Evolutionary conservation across 2,888 invertebrate genomes (phyloP).

Genomic region (Zonitis immaculata): DNA sequence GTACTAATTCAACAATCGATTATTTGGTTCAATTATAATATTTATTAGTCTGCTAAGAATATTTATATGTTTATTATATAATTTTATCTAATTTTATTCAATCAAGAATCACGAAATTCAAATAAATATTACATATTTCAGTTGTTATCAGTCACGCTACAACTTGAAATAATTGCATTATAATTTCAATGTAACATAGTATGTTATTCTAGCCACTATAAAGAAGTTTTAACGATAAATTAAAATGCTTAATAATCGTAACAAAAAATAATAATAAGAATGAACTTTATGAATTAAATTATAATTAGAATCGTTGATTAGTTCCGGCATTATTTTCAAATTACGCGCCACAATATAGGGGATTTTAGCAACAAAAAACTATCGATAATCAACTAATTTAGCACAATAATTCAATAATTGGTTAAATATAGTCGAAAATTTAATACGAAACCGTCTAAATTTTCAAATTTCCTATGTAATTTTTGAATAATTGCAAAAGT

Average conservation of each 20-base stretch:
- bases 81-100: neutral
- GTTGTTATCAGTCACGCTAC: neutral
- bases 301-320: neutral
- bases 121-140: neutral
- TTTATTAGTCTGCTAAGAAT: too few species aligned
- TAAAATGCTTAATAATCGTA: constrained; percentile 1
- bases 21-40: too few species aligned
- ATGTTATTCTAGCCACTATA: neutral
- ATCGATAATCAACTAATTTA: neutral
- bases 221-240: neutral
- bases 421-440: too few species aligned
- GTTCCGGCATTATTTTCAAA: neutral
- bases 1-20: too few species aligned
- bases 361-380: neutral
- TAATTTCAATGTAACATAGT: neutral
- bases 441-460: too few species aligned
- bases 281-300: neutral
- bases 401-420: neutral
- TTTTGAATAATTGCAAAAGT: too few species aligned
- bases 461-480: too few species aligned
- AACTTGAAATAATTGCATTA: neutral
- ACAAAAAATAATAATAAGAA: neutral
- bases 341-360: neutral
- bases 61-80: neutral
- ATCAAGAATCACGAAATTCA: neutral